phyloP scores from a whole-genome alignment of 1,140 invertebrate genomes.

The Antheraea mylitta region DNA sequence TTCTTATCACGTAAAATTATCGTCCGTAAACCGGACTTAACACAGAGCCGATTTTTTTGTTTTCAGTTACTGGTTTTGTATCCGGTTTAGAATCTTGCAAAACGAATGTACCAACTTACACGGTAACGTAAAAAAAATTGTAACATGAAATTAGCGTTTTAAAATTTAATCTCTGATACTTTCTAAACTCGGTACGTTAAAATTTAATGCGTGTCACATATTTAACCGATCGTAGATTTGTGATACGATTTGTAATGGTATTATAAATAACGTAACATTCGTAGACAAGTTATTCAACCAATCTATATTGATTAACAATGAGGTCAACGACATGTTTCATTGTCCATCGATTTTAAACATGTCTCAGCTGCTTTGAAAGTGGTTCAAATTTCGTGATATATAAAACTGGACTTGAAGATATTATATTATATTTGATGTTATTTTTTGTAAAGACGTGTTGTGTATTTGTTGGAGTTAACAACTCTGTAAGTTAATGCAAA shows the following conservation, averaged over 20 bases:
- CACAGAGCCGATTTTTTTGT: no score
- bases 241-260: slow-evolving; percentile 12
- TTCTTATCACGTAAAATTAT: no score
- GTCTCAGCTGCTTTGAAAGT: slow-evolving; percentile 4
- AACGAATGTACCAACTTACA: neutral
- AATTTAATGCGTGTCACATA: neutral
- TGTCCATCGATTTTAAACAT: slow-evolving; percentile 12
- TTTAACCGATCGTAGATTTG: slow-evolving; percentile 16
- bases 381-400: neutral
- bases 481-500: no score
- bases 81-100: neutral
- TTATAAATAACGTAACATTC: slow-evolving; percentile 6
- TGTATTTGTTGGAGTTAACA: neutral
- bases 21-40: no score
- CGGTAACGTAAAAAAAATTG: neutral
- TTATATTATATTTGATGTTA: neutral
- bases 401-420: slow-evolving; percentile 4
- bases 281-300: slow-evolving; percentile 12
- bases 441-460: neutral
- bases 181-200: neutral
- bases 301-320: slow-evolving; percentile 19
- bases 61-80: neutral
- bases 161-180: neutral
- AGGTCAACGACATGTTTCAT: slow-evolving; percentile 18
- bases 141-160: neutral